These are phyloP conservation scores for Macrobrachium nipponense DNA, from an alignment of 1,140 invertebrate genomes.

Conservation along the genomic window DNA sequence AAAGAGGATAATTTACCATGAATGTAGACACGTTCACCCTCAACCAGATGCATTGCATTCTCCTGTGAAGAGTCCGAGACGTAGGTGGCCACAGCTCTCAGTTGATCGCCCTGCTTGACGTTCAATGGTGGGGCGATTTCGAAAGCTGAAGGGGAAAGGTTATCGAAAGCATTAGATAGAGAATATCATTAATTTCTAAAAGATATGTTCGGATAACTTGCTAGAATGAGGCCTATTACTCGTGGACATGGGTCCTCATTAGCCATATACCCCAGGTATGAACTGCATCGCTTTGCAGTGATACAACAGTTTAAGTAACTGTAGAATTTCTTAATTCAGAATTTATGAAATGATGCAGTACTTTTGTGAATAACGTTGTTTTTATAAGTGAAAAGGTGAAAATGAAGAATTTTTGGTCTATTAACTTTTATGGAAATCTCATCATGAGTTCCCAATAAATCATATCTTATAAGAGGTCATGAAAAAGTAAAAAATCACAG, in stretches of 20 bases:
- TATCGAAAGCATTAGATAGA: background rate
- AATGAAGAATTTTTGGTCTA: no score
- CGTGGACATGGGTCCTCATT: background rate
- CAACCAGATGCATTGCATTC: constrained; percentile 87
- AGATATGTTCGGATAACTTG: background rate
- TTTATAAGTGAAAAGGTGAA: no score
- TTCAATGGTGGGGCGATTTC: constrained; percentile 63
- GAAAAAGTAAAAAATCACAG: no score
- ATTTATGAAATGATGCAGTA: no score
- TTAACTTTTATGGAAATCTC: no score
- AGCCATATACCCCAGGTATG: background rate
- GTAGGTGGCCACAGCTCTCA: constrained; percentile 87
- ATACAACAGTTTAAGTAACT: no score
- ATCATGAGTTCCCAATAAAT: no score
- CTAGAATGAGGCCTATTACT: background rate
- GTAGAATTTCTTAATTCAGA: no score
- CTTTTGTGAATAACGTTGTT: no score
- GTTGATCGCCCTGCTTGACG: constrained; percentile 79
- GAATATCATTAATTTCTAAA: background rate
- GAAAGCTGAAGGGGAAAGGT: constrained; percentile 13
- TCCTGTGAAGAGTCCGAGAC: constrained; percentile 81
- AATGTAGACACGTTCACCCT: constrained; percentile 89
- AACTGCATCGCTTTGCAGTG: background rate
- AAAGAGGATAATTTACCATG: constrained; percentile 73
- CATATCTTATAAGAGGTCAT: no score